Evolutionary conservation across 30 jellyfish, hydroid and myxozoan species (phyloP).

Genomic region (Turritopsis rubra): DNA sequence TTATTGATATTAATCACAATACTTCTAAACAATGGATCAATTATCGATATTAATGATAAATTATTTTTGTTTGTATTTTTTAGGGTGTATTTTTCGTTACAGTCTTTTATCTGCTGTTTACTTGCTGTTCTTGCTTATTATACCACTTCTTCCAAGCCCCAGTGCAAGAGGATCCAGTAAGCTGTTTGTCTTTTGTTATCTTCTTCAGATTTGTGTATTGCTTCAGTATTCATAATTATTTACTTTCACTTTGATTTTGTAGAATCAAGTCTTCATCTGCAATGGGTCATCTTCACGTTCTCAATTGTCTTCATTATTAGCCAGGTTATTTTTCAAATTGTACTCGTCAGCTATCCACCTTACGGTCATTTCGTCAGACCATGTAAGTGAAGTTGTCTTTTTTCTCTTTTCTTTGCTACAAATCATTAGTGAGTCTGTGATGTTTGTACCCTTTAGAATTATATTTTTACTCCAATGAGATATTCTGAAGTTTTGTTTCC

Average conservation of each 20-base stretch:
- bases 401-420: not conserved
- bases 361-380: not conserved
- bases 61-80: not conserved
- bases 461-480: no score
- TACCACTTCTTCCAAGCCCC: constrained; percentile 11
- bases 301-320: constrained; percentile 1
- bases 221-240: no score
- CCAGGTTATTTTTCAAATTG: constrained; percentile 7
- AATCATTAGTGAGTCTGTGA: not conserved
- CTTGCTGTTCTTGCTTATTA: constrained; percentile 2
- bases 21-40: no score
- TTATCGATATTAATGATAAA: not conserved
- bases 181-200: not conserved
- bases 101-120: not conserved
- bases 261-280: not conserved
- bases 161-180: not conserved
- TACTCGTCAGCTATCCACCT: constrained; percentile 5
- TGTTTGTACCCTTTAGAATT: not conserved
- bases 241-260: no score
- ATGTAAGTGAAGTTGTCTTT: not conserved
- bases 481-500: no score
- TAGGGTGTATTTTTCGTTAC: constrained; percentile 11
- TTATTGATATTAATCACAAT: no score
- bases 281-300: not conserved
- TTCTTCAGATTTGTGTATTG: no score